Conservation (phyloP, 2,888 invertebrate genomes). For the Lycia hirtaria region DNA sequence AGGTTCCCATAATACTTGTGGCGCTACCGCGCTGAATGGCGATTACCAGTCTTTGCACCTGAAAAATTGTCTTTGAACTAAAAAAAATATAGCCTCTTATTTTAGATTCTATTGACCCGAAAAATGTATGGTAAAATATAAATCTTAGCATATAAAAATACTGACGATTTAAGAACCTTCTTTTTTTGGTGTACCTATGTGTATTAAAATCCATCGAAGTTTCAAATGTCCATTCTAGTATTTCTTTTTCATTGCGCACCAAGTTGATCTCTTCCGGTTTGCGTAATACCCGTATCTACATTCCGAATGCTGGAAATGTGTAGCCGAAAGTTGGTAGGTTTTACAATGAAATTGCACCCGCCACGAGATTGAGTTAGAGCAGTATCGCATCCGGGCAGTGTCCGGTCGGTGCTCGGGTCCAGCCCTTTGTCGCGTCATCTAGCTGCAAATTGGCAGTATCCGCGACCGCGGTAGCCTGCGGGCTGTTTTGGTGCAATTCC, state of each 20-base stretch:
- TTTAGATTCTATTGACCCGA: no score
- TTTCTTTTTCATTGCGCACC: constrained; percentile 5
- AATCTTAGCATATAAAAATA: no score
- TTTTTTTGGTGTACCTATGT: no score
- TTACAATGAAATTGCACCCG: constrained; percentile 61
- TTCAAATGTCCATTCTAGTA: not conserved
- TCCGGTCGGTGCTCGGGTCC: constrained; percentile 46
- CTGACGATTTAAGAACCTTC: no score
- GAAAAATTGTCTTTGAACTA: no score
- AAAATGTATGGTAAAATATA: no score
- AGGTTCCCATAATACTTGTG: no score
- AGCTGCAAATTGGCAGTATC: constrained; percentile 76
- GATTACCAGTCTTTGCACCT: no score
- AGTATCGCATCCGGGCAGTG: constrained; percentile 48
- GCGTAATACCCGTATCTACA: constrained; percentile 35
- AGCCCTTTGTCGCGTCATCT: constrained; percentile 75
- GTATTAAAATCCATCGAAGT: not conserved
- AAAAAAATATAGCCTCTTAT: no score
- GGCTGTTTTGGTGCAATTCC: constrained; percentile 26
- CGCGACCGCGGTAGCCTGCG: constrained; percentile 43
- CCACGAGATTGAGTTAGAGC: constrained; percentile 62
- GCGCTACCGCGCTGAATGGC: no score
- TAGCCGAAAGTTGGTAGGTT: constrained; percentile 46
- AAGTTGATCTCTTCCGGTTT: constrained; percentile 15
- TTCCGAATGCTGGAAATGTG: constrained; percentile 39